phyloP scores from a whole-genome alignment of 2,797 vertebrate species.

The Rhyacichthys aspro region DNA sequence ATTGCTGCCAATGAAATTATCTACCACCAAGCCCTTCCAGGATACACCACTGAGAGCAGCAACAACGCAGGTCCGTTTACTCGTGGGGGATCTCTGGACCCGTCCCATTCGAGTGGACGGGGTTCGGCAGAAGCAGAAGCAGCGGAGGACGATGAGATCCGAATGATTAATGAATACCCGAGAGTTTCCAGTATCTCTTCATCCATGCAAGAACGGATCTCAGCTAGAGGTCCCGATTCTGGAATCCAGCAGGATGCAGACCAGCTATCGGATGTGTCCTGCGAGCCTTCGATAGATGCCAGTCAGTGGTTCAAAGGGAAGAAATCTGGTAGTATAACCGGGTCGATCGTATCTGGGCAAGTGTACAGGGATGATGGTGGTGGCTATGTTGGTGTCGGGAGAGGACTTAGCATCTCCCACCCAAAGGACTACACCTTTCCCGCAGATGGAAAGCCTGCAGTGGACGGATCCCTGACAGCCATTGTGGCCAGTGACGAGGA shows the following conservation, averaged over 20 bases:
- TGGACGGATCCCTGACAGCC: conserved; percentile 92
- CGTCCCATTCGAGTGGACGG: conserved; percentile 95
- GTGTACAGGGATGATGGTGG: conserved; percentile 89
- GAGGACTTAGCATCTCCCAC: conserved; percentile 89
- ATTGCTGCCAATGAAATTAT: conserved; percentile 84
- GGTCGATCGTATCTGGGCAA: conserved; percentile 86
- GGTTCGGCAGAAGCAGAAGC: conserved; percentile 90
- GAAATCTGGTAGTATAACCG: conserved; percentile 83
- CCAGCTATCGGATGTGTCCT: conserved; percentile 95
- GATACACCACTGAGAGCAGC: conserved; percentile 80
- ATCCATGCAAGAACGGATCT: conserved; percentile 92
- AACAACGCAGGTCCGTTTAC: conserved; percentile 81
- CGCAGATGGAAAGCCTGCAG: conserved; percentile 91
- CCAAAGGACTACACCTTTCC: conserved; percentile 94
- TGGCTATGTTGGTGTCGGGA: conserved; percentile 88
- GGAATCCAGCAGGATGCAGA: conserved; percentile 98
- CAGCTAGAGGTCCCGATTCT: conserved; percentile 93
- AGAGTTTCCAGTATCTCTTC: conserved; percentile 93
- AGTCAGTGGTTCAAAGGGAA: conserved; percentile 94
- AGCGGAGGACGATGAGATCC: conserved; percentile 96
- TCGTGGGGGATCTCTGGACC: conserved; percentile 93
- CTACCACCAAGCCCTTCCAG: conserved; percentile 94
- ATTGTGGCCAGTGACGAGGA: conserved; percentile 98
- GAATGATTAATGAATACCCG: conserved; percentile 98
- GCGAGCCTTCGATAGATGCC: conserved; percentile 89